Evolutionary conservation across 2,888 invertebrate species (phyloP), one percentile per base, ranked within the genome.

Genomic region (Heliconius aoede): DNA sequence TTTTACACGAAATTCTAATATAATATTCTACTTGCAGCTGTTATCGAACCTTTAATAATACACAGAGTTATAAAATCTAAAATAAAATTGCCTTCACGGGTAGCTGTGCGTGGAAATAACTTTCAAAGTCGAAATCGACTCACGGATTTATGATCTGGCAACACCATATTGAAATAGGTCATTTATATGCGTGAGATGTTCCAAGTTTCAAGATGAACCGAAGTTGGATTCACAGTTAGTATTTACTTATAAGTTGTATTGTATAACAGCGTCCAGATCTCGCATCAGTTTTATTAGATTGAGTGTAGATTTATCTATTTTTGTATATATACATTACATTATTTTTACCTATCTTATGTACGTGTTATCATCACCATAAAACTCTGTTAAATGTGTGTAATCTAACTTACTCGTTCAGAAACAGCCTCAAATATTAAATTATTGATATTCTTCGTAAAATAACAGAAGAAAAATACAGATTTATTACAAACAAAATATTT

Each of bases 171-270:
- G 76, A 71, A 76, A 65, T 51, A n/a, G 64, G 65, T 71, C 58
- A 78, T 78, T 78, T 78, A 76, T 78, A 78, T 76, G 71, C 78
- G 78, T 71, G 61, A 76, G 73, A 73, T 73, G 76, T 73, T 26
- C 21, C 15, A 46, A 72, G 58, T 72, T 72, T 60, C 40, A 32
- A 61, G 60, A 69, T 74, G 30, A 32, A 46, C 46, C 21, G 36
- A 69, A 74, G 68, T 69, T 74, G 30, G 60, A 28, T 74, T 74
- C 61, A 32, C 46, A 61, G 68, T 69, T 30, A 55, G 68, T 69
- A 60, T 69, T 68, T 74, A 61, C 74, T 67, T 60, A 60, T 58
- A 36, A 32, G 36, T 40, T 74, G 68, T 65, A 61, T 55, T 65
- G 65, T 55, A 65, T 73, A 26, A 24, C 13, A 30, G 62, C 40